Conservation (phyloP, 1,140 invertebrate genomes). For the Scaptodrosophila lebanonensis region DNA sequence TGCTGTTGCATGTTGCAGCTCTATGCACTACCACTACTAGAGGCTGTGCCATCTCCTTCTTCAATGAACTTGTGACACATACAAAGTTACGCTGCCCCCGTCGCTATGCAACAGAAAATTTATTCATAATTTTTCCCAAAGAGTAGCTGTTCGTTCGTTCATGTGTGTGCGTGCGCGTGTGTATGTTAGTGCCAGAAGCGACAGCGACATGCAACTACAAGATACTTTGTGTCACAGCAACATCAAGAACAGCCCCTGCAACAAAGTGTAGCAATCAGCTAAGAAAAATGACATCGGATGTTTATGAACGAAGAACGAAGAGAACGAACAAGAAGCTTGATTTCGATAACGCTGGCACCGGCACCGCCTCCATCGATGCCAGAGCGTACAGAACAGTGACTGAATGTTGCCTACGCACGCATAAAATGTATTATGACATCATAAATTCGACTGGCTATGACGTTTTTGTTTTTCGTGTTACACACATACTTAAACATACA, state of each 20-base stretch:
- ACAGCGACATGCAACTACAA: constrained; percentile 51
- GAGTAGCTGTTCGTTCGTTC: background rate
- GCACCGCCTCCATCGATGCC: background rate
- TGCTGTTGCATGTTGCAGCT: constrained; percentile 13
- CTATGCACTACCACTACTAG: background rate
- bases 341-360: constrained; percentile 5
- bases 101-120: constrained; percentile 43
- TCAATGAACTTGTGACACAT: constrained; percentile 34
- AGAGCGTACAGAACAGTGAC: constrained; percentile 23
- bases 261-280: constrained; percentile 64
- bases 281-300: constrained; percentile 47
- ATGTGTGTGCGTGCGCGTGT: background rate
- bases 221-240: constrained; percentile 65
- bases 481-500: constrained; percentile 9
- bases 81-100: constrained; percentile 7
- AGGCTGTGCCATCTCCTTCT: constrained; percentile 21
- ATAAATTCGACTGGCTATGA: constrained; percentile 56
- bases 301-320: constrained; percentile 27
- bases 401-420: constrained; percentile 57
- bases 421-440: constrained; percentile 71
- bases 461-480: constrained; percentile 22
- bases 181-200: constrained; percentile 33
- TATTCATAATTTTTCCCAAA: constrained; percentile 53
- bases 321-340: constrained; percentile 22
- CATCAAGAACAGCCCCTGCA: constrained; percentile 25